These are phyloP conservation scores for Desmophyllum pertusum DNA, from an alignment of 92 coral and sea anemone species.

Conservation along the genomic window DNA sequence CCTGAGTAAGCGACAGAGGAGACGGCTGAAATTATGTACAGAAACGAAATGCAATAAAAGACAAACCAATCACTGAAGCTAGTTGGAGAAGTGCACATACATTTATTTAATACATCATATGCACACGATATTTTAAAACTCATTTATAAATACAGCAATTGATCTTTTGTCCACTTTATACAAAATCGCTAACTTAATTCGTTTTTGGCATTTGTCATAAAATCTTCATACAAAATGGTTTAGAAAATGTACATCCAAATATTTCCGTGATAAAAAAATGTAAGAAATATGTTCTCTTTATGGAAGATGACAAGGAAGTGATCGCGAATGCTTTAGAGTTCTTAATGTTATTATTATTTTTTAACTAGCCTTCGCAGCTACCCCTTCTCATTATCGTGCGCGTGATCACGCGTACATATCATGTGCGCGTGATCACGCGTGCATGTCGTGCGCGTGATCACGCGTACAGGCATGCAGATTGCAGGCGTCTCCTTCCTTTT, in stretches of 20 bases:
- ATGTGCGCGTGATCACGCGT: too few relatives aligned
- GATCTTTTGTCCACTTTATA: neutral
- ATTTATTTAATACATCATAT: neutral
- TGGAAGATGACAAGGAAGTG: too few relatives aligned
- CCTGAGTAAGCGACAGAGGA: neutral
- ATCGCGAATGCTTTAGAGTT: too few relatives aligned
- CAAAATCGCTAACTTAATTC: neutral
- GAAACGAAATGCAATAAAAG: neutral
- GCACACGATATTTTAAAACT: neutral
- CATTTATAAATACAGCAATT: neutral
- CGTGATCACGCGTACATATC: too few relatives aligned
- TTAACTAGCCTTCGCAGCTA: too few relatives aligned
- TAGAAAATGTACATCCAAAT: neutral
- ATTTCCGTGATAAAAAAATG: neutral
- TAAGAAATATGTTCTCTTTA: neutral
- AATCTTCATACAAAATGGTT: neutral
- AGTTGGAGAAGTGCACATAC: neutral
- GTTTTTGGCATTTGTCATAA: neutral
- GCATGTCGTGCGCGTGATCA: too few relatives aligned
- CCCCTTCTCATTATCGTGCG: too few relatives aligned
- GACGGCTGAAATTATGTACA: neutral
- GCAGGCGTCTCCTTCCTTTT: too few relatives aligned
- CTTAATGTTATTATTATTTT: too few relatives aligned
- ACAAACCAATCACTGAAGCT: neutral
- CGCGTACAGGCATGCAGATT: too few relatives aligned